These are phyloP conservation scores for Prochilodus magdalenae DNA, from an alignment of 2,113 vertebrate species.

Conservation along the genomic window DNA sequence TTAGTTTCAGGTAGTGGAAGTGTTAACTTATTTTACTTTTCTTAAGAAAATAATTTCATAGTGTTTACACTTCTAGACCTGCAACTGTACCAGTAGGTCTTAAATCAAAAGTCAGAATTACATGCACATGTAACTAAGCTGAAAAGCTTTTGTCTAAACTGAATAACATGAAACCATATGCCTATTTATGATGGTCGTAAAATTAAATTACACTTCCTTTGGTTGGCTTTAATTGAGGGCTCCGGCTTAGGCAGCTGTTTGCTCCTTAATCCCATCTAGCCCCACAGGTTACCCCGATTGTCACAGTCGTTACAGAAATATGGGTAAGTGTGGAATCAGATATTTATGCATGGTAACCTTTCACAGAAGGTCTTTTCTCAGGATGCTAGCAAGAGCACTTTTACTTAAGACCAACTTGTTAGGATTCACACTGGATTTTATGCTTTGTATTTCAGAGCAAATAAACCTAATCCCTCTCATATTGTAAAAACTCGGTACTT, in stretches of 20 bases:
- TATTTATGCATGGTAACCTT: constrained; percentile 49
- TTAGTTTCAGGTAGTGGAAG: no score
- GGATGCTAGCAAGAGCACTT: neutral
- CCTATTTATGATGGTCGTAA: constrained; percentile 59
- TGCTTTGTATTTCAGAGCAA: constrained; percentile 67
- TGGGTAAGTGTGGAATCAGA: constrained; percentile 60
- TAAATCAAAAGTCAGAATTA: neutral
- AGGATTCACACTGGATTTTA: constrained; percentile 69
- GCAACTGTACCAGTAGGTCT: no score
- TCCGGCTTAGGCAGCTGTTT: constrained; percentile 68
- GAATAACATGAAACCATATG: neutral
- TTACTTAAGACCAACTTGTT: constrained; percentile 65
- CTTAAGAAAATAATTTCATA: no score
- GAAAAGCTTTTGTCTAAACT: neutral
- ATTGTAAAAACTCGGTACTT: constrained; percentile 53
- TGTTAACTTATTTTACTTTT: no score
- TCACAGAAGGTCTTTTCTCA: neutral
- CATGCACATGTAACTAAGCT: neutral
- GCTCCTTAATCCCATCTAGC: constrained; percentile 58
- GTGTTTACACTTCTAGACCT: no score
- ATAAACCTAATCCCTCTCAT: constrained; percentile 68
- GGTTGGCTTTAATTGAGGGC: constrained; percentile 51
- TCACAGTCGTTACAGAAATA: constrained; percentile 67
- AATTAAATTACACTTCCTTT: constrained; percentile 63
- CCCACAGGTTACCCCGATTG: constrained; percentile 63